Evolutionary conservation across 2,113 vertebrate genomes (phyloP), one percentile per base, ranked within the genome.

Genomic region (Megaceryle maxima): DNA sequence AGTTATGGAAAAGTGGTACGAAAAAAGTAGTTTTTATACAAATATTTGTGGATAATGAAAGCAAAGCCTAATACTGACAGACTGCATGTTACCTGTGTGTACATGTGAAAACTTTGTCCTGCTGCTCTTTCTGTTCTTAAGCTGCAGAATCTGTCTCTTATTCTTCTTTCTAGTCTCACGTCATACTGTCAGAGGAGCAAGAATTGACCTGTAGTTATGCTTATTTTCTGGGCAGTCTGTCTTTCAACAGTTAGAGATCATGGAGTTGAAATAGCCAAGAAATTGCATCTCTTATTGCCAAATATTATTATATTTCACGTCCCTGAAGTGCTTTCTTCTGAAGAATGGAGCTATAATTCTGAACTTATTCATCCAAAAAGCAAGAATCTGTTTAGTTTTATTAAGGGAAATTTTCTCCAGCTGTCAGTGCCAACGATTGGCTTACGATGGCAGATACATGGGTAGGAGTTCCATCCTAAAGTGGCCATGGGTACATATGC

Each of bases 381-480:
- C 29, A 68, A 68, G 73, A 88, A 79, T 87, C 50, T 75, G 19
- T 82, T 88, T 46, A 4, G 16, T 48, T 93, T 88, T 88, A 81
- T 83, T 83, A 79, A 83, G 67, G 50, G 81, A 90, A 91, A 41
- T 93, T 33, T 76, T 46, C 60, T 44, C 14, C 82, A 84, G 29
- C 41, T 91, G 66, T 68, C 48, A 89, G 51, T 78, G 88, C 86
- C 88, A 76, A 2, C 5, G 1, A 59, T 90, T 2, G 1, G 72
- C 90, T 82, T 90, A 8, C 0, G 7, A 48, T 78, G 82, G 92
- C 64, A 92, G 83, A 72, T 88, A 55, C 1, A 35, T 75, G 92
- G 94, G 94, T 83, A 93, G 95, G 67, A 92, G 83, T 87, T 87
- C 80, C 77, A n/a, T 73, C 83, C 76, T 84, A 81, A 77, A 39